phyloP scores from a whole-genome alignment of 2,888 invertebrate genomes.

The Macropis europaea region DNA sequence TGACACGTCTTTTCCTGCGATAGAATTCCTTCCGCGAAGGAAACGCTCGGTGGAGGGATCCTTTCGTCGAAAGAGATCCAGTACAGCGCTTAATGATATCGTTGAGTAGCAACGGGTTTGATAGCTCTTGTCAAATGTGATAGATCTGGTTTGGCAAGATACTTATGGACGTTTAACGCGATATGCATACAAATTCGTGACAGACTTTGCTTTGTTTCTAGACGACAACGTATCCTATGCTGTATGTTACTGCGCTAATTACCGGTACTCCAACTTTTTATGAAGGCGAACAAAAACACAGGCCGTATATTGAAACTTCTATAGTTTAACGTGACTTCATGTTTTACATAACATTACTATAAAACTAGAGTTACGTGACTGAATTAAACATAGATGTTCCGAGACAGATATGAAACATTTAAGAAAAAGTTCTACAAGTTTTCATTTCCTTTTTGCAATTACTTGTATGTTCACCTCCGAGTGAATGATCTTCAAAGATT shows the following conservation, averaged over 20 bases:
- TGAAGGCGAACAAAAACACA: too few species aligned
- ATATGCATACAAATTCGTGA: constrained; percentile 23
- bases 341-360: too few species aligned
- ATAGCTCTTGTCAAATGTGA: constrained; percentile 50
- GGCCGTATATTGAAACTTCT: too few species aligned
- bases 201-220: background rate
- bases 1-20: constrained; percentile 62
- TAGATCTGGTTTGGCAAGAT: constrained; percentile 32
- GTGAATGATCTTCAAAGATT: background rate
- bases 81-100: constrained; percentile 48
- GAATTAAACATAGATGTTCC: too few species aligned
- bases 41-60: constrained; percentile 28
- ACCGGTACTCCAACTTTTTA: too few species aligned
- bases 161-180: constrained; percentile 5
- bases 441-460: too few species aligned
- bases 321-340: too few species aligned
- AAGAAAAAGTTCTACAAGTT: too few species aligned
- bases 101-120: constrained; percentile 45
- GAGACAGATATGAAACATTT: too few species aligned
- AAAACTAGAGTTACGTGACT: too few species aligned
- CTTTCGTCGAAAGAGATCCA: constrained; percentile 47
- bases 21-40: constrained; percentile 63
- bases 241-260: background rate
- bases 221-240: background rate
- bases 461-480: background rate